Evolutionary conservation across 2,113 vertebrate species (phyloP).

Genomic region (Phoxinus phoxinus): DNA sequence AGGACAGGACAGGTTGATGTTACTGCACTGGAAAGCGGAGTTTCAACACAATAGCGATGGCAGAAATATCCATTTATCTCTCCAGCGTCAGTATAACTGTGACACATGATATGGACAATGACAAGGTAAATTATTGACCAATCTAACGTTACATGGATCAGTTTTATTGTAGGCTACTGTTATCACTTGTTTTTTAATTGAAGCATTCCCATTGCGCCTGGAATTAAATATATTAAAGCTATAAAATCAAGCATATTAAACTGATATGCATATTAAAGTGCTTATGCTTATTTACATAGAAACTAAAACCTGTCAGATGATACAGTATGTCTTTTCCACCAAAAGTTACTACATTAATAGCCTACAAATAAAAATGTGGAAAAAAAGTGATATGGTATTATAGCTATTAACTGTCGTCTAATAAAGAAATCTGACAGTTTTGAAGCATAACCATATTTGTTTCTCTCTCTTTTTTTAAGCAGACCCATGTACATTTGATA

Average conservation of each 20-base stretch:
- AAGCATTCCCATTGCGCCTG: background rate
- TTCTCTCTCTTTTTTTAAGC: background rate
- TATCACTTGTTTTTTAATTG: background rate
- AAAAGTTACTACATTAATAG: background rate
- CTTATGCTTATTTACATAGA: background rate
- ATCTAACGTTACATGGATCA: background rate
- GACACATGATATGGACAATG: constrained; percentile 58
- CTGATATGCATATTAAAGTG: background rate
- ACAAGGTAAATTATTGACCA: constrained; percentile 64
- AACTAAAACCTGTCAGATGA: background rate
- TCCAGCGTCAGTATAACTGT: constrained; percentile 66
- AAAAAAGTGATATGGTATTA: background rate
- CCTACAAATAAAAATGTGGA: background rate
- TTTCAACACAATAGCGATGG: constrained; percentile 61
- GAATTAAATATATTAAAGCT: background rate
- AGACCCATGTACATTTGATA: background rate
- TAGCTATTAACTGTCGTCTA: background rate
- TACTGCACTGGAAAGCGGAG: background rate
- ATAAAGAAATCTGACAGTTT: background rate
- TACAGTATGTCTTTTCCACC: background rate
- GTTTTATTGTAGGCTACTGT: background rate
- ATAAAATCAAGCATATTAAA: background rate
- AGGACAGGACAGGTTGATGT: background rate
- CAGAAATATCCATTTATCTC: constrained; percentile 70
- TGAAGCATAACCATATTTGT: background rate